Evolutionary conservation across 2,113 vertebrate genomes (phyloP).

Genomic region (Mesitornis unicolor): DNA sequence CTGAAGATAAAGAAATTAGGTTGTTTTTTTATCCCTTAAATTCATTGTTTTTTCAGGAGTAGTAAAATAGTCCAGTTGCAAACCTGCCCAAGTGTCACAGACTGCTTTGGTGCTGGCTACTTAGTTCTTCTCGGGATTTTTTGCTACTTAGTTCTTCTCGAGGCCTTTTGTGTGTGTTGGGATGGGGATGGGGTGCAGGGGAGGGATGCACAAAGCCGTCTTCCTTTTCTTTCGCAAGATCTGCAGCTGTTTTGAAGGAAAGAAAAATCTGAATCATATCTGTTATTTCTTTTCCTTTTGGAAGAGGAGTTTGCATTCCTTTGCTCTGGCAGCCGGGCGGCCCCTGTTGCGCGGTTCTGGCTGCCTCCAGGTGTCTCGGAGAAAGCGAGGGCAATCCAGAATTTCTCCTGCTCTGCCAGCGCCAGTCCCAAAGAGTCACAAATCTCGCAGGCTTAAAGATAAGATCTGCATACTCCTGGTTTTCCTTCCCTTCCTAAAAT

Average conservation of each 20-base stretch:
- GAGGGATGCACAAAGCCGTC: too few relatives aligned
- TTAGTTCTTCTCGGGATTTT: too few relatives aligned
- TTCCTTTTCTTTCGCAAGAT: too few relatives aligned
- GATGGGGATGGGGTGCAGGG: too few relatives aligned
- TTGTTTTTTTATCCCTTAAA: too few relatives aligned
- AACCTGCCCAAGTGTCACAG: neutral
- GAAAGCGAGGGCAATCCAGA: neutral
- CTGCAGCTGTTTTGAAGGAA: neutral
- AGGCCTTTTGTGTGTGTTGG: too few relatives aligned
- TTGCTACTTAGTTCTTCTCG: too few relatives aligned
- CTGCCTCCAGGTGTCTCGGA: neutral
- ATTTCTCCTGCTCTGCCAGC: neutral
- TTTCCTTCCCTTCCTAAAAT: neutral
- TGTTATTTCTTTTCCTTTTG: neutral
- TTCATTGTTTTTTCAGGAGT: neutral
- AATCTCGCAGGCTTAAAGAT: neutral
- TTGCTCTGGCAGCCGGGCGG: neutral
- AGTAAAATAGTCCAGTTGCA: neutral
- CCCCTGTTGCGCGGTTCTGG: neutral
- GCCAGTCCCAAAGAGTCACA: neutral
- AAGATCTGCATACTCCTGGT: neutral
- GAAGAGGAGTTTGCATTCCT: slow-evolving; percentile 21
- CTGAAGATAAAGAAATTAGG: neutral
- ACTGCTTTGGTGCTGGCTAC: too few relatives aligned
- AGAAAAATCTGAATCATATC: neutral